These are phyloP conservation scores for Tinea trinotella DNA, from an alignment of 2,888 invertebrate genomes.

Conservation along the genomic window DNA sequence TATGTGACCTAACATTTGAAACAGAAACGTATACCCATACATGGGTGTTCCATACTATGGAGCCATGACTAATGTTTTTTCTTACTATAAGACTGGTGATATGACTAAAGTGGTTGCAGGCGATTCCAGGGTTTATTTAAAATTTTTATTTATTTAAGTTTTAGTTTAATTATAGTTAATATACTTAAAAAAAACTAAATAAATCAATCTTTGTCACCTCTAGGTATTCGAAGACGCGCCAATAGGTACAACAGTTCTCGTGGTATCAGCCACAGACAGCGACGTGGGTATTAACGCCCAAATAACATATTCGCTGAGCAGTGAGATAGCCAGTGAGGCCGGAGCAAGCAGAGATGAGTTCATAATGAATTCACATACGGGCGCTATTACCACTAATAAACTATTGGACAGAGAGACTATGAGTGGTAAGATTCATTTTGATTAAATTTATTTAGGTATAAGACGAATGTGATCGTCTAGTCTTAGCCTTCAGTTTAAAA, in stretches of 20 bases:
- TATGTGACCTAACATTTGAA: too few species aligned
- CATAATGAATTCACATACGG: conserved; percentile 92
- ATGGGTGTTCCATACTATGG: too few species aligned
- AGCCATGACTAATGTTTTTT: too few species aligned
- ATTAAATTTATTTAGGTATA: too few species aligned
- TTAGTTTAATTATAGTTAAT: conserved; percentile 68
- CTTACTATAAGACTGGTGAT: too few species aligned
- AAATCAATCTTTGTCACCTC: conserved; percentile 29
- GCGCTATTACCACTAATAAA: conserved; percentile 91
- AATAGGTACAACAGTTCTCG: conserved; percentile 90
- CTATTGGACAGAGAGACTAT: conserved; percentile 88
- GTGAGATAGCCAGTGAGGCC: conserved; percentile 74
- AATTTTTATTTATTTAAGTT: conserved; percentile 73
- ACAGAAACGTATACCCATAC: too few species aligned
- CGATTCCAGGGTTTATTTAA: too few species aligned
- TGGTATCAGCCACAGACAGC: conserved; percentile 92
- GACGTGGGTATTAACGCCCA: conserved; percentile 97
- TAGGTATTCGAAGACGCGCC: conserved; percentile 93
- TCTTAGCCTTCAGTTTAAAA: too few species aligned
- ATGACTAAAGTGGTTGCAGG: too few species aligned
- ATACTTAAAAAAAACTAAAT: conserved; percentile 16
- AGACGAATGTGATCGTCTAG: too few species aligned
- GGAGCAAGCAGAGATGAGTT: conserved; percentile 79
- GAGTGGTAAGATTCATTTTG: conserved; percentile 69
- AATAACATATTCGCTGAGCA: conserved; percentile 82